Conservation (phyloP, 1,140 invertebrate species). For the Battus philenor region DNA sequence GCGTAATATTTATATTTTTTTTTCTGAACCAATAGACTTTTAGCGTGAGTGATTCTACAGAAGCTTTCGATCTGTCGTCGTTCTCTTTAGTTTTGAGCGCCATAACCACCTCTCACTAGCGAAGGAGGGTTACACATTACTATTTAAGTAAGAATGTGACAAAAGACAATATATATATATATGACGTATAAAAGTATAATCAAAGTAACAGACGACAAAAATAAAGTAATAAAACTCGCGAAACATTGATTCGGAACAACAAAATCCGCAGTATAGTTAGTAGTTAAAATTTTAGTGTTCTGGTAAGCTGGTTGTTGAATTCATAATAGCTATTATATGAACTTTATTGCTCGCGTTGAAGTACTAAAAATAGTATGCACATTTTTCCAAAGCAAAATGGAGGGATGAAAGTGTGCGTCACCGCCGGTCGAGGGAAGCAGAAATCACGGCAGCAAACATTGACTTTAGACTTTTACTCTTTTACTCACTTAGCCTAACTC, state of each 20-base stretch:
- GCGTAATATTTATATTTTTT: too few relatives aligned
- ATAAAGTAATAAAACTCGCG: too few relatives aligned
- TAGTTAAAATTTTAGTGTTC: conserved; percentile 10
- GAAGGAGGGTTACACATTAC: too few relatives aligned
- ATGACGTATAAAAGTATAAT: too few relatives aligned
- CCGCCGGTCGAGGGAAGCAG: conserved; percentile 42
- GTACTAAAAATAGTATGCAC: conserved; percentile 29
- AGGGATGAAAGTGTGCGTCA: conserved; percentile 38
- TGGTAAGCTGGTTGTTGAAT: background rate
- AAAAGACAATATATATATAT: too few relatives aligned
- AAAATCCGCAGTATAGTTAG: conserved; percentile 10
- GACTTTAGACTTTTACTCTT: conserved; percentile 69
- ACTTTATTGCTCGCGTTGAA: conserved; percentile 9
- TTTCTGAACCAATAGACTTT: too few relatives aligned
- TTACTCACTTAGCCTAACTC: conserved; percentile 68
- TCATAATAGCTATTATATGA: conserved; percentile 13
- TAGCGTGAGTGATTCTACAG: too few relatives aligned
- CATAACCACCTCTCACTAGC: too few relatives aligned
- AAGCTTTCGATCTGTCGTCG: too few relatives aligned
- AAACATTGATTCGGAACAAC: conserved; percentile 5
- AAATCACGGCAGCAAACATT: conserved; percentile 72
- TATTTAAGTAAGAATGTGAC: too few relatives aligned
- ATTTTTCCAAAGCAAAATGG: conserved; percentile 29
- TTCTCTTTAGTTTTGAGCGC: too few relatives aligned
- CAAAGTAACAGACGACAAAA: too few relatives aligned